Evolutionary conservation across 1,140 invertebrate species (phyloP), one percentile per base, ranked within the genome.

Genomic region (Zaprionus ornatus): DNA sequence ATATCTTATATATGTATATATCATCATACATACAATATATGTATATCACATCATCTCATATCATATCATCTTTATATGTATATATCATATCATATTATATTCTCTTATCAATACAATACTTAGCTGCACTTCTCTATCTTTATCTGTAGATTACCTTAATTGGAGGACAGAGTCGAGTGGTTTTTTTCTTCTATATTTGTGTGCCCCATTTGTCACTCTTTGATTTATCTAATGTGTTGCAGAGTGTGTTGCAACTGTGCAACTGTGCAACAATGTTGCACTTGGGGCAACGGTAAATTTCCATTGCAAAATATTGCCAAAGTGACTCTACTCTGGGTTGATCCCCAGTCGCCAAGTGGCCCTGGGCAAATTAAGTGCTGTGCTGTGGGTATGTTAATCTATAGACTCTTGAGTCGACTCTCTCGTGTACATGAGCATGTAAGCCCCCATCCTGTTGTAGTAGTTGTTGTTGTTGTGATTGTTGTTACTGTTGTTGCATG

Each of bases 311-410:
- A 68, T 77, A 74, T 73, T 73, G 63, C 27, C 42, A 74, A 77
- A 65, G 60, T 65, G 61, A 74, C 69, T 69, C 56, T 27, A 57
- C 37, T 66, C 35, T 21, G 27, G 54, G 21, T 56, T 66, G 23
- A 40, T 48, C 17, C 55, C 9, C 37, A 25, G 25, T 17, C 59
- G 13, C 17, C 25, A 13, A 25, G 12, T 56, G 63, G 70, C 68
- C 70, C 63, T 45, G 62, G 74, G 74, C 74, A 73, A 73, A 77
- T 77, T 66, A 77, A 77, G 74, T 62, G 70, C 32, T 55, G 37
- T 61, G 52, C 63, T 67, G 74, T 77, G 74, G 62, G 74, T 73
- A 77, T 77, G 74, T 77, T 77, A 77, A 77, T 77, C 69, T 56
- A 72, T 72, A 17, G 61, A 73, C 21, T 52, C 32, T 37, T 19